Percentiles rank a stretch among this genome's conserved stretches.
Evolutionary conservation across 2,888 invertebrate species (phyloP).

Genomic region (Drosophila siamana): DNA sequence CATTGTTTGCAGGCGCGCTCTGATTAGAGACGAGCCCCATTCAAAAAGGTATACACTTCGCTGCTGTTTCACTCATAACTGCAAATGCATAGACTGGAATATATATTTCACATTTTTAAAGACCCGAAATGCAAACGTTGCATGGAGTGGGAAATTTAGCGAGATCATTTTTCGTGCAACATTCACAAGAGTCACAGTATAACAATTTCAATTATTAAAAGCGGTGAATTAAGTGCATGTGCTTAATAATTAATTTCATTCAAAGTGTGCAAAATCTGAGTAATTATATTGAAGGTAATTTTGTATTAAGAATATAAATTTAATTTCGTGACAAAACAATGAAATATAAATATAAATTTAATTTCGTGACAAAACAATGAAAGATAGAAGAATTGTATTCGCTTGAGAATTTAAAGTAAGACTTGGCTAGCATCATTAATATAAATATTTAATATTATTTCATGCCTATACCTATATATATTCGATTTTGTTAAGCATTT

Average conservation of each 20-base stretch:
- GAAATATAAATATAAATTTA: no score
- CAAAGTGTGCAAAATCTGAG: background rate
- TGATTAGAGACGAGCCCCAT: constrained; percentile 71
- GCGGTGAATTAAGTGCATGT: background rate
- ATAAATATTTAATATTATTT: no score
- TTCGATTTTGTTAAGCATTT: no score
- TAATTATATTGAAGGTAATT: no score
- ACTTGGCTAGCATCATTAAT: no score
- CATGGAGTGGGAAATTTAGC: background rate
- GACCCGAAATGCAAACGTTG: background rate
- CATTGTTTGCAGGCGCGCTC: constrained; percentile 79
- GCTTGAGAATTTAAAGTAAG: no score
- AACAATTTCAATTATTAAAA: background rate
- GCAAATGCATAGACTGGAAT: constrained; percentile 48
- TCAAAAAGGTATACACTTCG: constrained; percentile 61
- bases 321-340: no score
- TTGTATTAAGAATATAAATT: no score
- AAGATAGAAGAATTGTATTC: no score
- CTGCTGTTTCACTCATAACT: constrained; percentile 33
- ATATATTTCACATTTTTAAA: constrained; percentile 41
- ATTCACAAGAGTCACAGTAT: constrained; percentile 5
- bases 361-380: no score
- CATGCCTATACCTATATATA: no score
- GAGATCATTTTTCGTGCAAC: constrained; percentile 1
- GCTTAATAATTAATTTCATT: background rate